These are phyloP conservation scores for Hirtodrosophila confusa DNA, from an alignment of 2,888 invertebrate species.

Conservation along the genomic window DNA sequence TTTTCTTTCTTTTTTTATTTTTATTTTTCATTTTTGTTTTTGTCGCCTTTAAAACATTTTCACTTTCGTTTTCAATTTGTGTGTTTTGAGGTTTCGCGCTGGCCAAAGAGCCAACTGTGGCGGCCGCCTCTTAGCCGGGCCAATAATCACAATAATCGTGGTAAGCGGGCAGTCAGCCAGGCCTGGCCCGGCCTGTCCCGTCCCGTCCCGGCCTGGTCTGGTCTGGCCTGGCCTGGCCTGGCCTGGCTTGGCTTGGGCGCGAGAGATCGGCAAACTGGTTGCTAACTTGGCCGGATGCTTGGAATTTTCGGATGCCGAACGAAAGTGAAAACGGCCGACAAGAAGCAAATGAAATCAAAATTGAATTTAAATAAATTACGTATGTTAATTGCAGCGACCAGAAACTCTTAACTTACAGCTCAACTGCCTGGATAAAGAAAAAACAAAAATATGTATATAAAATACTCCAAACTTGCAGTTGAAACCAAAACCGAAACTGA, in stretches of 20 bases:
- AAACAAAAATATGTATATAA: constrained; percentile 3
- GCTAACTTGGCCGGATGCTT: constrained; percentile 59
- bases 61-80: constrained; percentile 77
- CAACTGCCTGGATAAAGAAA: background rate
- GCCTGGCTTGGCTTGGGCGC: constrained; percentile 32
- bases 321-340: constrained; percentile 74
- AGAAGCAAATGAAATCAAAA: constrained; percentile 63
- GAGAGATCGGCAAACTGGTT: constrained; percentile 60
- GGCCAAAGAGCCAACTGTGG: constrained; percentile 7
- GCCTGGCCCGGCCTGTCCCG: constrained; percentile 5
- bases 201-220: constrained; percentile 36
- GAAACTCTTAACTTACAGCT: constrained; percentile 11
- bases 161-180: constrained; percentile 79
- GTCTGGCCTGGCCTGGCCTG: constrained; percentile 4
- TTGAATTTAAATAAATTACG: constrained; percentile 80
- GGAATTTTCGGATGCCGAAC: constrained; percentile 74
- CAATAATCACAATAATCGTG: constrained; percentile 79
- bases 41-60: constrained; percentile 61
- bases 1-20: constrained; percentile 27
- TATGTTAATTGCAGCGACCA: constrained; percentile 70
- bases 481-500: constrained; percentile 19
- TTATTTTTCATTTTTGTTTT: constrained; percentile 22
- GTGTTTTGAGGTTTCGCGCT: constrained; percentile 69
- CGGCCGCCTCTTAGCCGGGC: constrained; percentile 45
- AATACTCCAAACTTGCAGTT: background rate